These are phyloP conservation scores for Epistrophe eligans DNA, from an alignment of 2,888 invertebrate species.

Conservation along the genomic window DNA sequence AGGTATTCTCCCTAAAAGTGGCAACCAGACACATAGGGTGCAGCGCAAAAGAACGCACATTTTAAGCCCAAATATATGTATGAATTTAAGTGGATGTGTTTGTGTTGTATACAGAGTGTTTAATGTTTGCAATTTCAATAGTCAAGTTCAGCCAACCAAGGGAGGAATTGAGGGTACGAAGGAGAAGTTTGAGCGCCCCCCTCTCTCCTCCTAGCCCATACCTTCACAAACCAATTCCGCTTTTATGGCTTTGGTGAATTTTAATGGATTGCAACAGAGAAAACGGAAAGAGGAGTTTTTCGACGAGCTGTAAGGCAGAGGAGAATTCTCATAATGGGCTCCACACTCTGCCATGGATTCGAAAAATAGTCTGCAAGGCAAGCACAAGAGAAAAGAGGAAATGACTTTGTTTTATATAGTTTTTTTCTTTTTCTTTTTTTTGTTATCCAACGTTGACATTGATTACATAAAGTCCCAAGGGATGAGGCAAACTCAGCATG, in stretches of 20 bases:
- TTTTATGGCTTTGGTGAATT: constrained; percentile 36
- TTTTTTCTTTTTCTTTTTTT: constrained; percentile 15
- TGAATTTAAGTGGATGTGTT: not conserved
- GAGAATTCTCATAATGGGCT: constrained; percentile 69
- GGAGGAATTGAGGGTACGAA: constrained; percentile 20
- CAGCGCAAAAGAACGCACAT: constrained; percentile 49
- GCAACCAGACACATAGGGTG: constrained; percentile 69
- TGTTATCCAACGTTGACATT: constrained; percentile 64
- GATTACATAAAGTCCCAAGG: constrained; percentile 72
- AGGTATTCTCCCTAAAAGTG: constrained; percentile 47
- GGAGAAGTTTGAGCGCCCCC: constrained; percentile 5
- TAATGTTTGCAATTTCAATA: constrained; percentile 74
- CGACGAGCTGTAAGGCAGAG: constrained; percentile 2
- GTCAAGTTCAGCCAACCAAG: constrained; percentile 70
- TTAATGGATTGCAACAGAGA: constrained; percentile 71
- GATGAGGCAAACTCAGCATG: constrained; percentile 35
- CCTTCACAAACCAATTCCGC: not conserved
- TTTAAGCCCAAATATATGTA: constrained; percentile 28
- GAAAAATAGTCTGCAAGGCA: constrained; percentile 26
- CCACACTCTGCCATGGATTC: constrained; percentile 38
- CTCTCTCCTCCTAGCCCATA: not conserved
- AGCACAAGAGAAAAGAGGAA: constrained; percentile 56
- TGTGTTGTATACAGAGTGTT: constrained; percentile 23
- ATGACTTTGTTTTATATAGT: constrained; percentile 46
- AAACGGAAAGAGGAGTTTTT: constrained; percentile 47